Conservation (phyloP, 2,797 vertebrate genomes). For the Urophycis tenuis region DNA sequence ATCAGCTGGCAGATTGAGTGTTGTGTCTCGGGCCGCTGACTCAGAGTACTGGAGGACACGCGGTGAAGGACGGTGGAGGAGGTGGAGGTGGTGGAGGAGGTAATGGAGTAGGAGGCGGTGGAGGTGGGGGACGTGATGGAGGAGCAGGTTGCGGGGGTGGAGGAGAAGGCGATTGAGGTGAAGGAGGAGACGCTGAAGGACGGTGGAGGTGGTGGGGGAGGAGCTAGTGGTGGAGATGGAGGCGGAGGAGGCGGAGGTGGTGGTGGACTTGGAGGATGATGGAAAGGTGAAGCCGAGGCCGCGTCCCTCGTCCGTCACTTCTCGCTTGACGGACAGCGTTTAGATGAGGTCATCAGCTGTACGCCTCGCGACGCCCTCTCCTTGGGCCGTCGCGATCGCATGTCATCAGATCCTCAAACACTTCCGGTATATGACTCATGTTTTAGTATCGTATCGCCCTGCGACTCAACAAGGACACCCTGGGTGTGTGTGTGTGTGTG, state of each 20-base stretch:
- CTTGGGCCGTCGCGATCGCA: not conserved
- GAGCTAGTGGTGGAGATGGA: too few species aligned
- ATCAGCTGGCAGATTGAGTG: conserved; percentile 58
- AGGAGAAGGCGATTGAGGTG: conserved; percentile 25
- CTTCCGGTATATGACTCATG: not conserved
- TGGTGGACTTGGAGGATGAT: conserved; percentile 4
- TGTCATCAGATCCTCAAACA: not conserved
- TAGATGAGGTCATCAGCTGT: conserved; percentile 3
- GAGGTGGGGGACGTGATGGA: too few species aligned
- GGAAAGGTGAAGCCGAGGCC: conserved; percentile 56
- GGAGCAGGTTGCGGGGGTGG: conserved; percentile 17
- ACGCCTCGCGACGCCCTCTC: not conserved
- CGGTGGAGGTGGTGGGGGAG: not conserved
- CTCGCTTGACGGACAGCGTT: conserved; percentile 15
- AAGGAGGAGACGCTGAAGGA: not conserved
- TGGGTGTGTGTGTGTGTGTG: not conserved
- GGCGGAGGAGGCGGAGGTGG: not conserved
- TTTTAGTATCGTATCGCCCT: not conserved
- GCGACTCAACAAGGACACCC: not conserved
- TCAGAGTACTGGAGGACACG: conserved; percentile 36
- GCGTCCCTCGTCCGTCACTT: conserved; percentile 28
- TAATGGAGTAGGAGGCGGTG: too few species aligned
- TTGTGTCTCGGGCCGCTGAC: conserved; percentile 50
- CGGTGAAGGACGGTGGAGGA: conserved; percentile 22
- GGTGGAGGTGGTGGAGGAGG: not conserved